Evolutionary conservation across 2,888 invertebrate genomes (phyloP), one percentile per base, ranked within the genome.

Genomic region (Thecocarcelia acutangulata): DNA sequence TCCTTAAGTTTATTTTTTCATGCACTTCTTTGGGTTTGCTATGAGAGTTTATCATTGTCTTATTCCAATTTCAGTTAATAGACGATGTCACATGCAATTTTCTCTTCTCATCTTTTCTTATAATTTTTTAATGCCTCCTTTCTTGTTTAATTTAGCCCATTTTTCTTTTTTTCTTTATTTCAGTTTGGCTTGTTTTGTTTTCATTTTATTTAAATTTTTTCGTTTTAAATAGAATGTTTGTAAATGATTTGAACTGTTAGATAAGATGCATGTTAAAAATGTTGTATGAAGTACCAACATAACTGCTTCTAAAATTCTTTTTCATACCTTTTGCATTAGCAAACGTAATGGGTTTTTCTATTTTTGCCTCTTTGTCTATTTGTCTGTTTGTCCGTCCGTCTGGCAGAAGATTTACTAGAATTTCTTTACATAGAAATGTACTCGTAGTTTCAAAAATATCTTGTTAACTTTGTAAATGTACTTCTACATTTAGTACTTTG

Each of bases 401-500:
- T 54, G 17, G n/a, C 33, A 42, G 33, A 54, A 66, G 75, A 75
- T 75, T 80, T 75, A 70, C 40, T 64, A 19, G 9, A 15, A 66
- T 68, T 40, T 44, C 13, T 46, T 13, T 15, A 21, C 19, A 63
- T 21, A 44, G 68, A 44, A 28, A 33, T 44, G 9, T n/a, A n/a
- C n/a, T n/a, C n/a, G n/a, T 28, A 37, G n/a, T 12, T 61, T 17
- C 15, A 69, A 19, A 40, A 76, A 44, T 64, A 54, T 52, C 50
- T 64, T 75, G 58, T 70, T 75, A 75, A 54, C 70, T 70, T 33
- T 33, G 9, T 33, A 75, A 66, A 75, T 80, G 69, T 69, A 63
- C 68, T 74, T 59, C 19, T 21, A 24, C 48, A 40, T 54, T 61
- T 79, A 15, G 1, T 40, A 59, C 17, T 9, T 59, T 6, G 9